A percentile compares a stretch with the other conserved stretches of the same genome.
Evolutionary conservation across 2,113 vertebrate genomes (phyloP).

Genomic region (Xyliphius kryptos): DNA sequence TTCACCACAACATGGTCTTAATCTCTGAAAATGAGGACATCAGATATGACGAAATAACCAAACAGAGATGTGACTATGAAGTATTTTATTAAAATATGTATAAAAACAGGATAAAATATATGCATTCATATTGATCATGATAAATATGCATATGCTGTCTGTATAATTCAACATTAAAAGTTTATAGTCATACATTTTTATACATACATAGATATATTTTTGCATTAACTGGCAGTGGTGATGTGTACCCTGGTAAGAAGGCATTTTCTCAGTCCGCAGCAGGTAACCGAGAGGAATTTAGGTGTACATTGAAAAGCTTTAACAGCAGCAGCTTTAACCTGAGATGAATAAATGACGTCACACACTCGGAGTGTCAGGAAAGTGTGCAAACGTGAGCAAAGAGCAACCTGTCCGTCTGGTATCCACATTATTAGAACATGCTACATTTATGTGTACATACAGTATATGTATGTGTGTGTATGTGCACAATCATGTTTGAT

Average conservation of each 20-base stretch:
- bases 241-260: slow-evolving; percentile 50
- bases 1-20: no score
- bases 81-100: slow-evolving; percentile 74
- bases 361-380: no score
- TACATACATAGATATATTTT: slow-evolving; percentile 49
- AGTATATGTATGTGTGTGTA: slow-evolving; percentile 39
- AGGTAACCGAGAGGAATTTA: slow-evolving; percentile 37
- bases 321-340: slow-evolving; percentile 71
- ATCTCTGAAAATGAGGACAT: not conserved
- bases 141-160: slow-evolving; percentile 69
- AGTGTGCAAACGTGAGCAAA: no score
- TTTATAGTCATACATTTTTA: slow-evolving; percentile 63
- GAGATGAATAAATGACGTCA: slow-evolving; percentile 54
- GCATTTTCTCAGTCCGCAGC: slow-evolving; percentile 51
- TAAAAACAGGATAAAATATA: slow-evolving; percentile 56
- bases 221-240: slow-evolving; percentile 65
- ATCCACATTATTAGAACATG: no score
- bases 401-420: no score
- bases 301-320: slow-evolving; percentile 53
- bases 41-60: not conserved
- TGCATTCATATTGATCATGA: slow-evolving; percentile 48
- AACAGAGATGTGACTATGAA: slow-evolving; percentile 36
- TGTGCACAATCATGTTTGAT: slow-evolving; percentile 65
- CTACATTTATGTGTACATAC: no score
- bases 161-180: slow-evolving; percentile 66